Evolutionary conservation across 2,113 vertebrate species (phyloP), one percentile per base, ranked within the genome.

Genomic region (Lepus timidus): DNA sequence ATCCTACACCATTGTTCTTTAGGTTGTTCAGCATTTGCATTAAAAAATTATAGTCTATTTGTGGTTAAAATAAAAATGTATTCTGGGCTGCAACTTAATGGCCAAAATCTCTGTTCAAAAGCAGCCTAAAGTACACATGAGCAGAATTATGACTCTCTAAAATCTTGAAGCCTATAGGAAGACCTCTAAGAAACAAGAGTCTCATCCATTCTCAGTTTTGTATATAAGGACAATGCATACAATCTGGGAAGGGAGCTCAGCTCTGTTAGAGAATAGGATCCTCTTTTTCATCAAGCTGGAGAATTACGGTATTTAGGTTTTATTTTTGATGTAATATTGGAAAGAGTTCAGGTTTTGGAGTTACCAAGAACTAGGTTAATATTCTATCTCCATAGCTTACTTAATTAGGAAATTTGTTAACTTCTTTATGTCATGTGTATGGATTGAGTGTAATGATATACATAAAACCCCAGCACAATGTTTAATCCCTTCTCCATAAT

Each of bases 11-110:
- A 93, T 55, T 92, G 39, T 95, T 92, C 65, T 84, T 94, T 92
- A 81, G 73, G 39, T 84, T 93, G 36, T 88, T 96, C 92, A 95
- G 93, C 88, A 94, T 51, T 95, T 96, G 79, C 85, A 73, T 92
- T 97, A 96, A 91, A 86, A 97, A 90, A 22, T 95, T 95, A 85
- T 76, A 52, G 75, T 92, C 90, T 96, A 95, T 97, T 98, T 97
- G 91, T 94, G 88, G 44, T 86, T 81, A 27, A n/a, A 95, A 96
- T 74, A 94, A 95, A 98, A 95, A 81, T 94, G 80, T 93, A 88
- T 70, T 96, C 91, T 96, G 81, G 80, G 44, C 9, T 95, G 71
- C 96, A 97, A 95, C 29, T 78, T 96, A 70, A 39, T 85, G 79
- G 95, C 95, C 70, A 92, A 78, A 91, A 71, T 78, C 90, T 84